phyloP scores from a whole-genome alignment of 1,140 invertebrate species.

The Drosophila novamexicana region DNA sequence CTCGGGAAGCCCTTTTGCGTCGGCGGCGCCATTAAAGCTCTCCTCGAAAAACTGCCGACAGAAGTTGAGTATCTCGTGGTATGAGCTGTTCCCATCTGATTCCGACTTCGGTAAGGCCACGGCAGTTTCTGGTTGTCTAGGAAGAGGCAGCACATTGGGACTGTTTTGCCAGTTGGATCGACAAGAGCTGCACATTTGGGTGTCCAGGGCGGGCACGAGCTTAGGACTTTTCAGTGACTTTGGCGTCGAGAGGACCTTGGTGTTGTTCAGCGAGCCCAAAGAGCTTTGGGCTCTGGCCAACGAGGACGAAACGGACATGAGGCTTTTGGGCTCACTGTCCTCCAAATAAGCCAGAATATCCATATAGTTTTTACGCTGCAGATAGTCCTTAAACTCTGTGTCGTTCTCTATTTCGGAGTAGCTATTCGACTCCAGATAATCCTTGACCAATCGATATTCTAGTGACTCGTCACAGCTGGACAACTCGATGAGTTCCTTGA shows the following conservation, averaged over 20 bases:
- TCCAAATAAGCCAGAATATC: constrained; percentile 73
- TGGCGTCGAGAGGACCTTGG: constrained; percentile 60
- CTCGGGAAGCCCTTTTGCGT: constrained; percentile 40
- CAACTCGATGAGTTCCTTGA: constrained; percentile 72
- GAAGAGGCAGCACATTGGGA: background rate
- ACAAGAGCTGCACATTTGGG: constrained; percentile 51
- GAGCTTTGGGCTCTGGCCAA: constrained; percentile 66
- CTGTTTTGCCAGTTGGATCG: constrained; percentile 38
- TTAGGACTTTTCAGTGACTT: constrained; percentile 55
- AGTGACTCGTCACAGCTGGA: constrained; percentile 74
- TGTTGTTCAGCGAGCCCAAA: constrained; percentile 57
- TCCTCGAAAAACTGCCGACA: constrained; percentile 67
- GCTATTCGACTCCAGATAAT: constrained; percentile 74
- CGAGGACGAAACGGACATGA: constrained; percentile 63
- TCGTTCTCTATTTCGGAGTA: constrained; percentile 79
- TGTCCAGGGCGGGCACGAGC: constrained; percentile 35
- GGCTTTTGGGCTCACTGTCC: constrained; percentile 56
- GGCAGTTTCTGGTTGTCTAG: background rate
- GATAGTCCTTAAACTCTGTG: constrained; percentile 70
- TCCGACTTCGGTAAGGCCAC: background rate
- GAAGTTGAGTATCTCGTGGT: constrained; percentile 61
- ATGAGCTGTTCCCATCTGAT: constrained; percentile 30
- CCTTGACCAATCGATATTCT: constrained; percentile 71
- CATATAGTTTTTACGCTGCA: constrained; percentile 73
- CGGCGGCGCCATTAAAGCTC: constrained; percentile 12